Conservation (phyloP, 2,113 vertebrate species). For the Oreotrochilus melanogaster region DNA sequence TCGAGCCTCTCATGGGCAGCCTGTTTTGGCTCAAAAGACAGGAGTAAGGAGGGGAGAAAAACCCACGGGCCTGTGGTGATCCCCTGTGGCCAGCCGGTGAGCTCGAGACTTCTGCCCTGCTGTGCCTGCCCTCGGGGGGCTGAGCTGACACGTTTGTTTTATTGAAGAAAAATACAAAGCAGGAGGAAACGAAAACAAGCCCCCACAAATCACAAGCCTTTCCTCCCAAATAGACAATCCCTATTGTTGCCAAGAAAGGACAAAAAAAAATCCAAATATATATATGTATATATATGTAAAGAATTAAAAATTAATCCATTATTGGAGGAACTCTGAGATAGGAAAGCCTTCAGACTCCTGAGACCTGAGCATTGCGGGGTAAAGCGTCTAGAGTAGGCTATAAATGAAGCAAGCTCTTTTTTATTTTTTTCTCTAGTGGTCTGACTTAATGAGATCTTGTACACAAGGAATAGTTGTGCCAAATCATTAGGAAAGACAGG, state of each 20-base stretch:
- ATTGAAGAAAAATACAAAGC: background rate
- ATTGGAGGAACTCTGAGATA: rapidly evolving
- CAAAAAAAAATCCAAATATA: no score
- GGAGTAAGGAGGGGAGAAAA: background rate
- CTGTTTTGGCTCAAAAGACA: background rate
- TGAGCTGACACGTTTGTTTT: background rate
- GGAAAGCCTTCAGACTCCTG: background rate
- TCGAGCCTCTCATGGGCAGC: background rate
- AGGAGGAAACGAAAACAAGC: background rate
- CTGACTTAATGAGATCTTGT: background rate
- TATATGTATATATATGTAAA: no score
- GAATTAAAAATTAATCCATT: background rate
- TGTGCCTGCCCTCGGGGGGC: background rate
- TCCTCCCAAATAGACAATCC: background rate
- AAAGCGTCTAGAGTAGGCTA: background rate
- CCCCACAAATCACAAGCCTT: background rate
- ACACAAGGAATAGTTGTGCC: background rate
- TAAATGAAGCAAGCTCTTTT: background rate
- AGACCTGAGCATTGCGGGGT: background rate
- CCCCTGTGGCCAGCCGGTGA: background rate
- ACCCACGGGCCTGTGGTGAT: background rate
- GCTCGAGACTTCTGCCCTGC: background rate
- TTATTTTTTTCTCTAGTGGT: background rate
- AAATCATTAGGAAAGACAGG: background rate
- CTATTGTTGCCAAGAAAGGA: background rate